Evolutionary conservation across 2,113 vertebrate genomes (phyloP), one percentile per base, ranked within the genome.

Genomic region (Irena cyanogastra): DNA sequence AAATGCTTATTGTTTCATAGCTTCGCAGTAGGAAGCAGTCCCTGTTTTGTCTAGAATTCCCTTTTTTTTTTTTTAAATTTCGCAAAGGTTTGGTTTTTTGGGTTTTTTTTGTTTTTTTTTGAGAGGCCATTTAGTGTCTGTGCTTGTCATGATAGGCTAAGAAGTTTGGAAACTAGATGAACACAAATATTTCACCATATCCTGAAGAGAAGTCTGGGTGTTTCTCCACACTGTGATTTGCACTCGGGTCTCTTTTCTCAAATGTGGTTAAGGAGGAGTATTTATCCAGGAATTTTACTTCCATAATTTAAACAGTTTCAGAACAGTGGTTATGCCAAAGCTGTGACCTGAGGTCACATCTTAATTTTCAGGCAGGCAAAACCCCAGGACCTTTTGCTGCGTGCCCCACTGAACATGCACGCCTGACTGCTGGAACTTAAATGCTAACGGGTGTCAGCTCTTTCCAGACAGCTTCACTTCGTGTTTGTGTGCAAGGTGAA

Each of bases 371-470:
- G 61, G 5, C 22, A 56, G 63, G 49, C 19, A 64, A 52, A 84
- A 64, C 9, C 41, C 28, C 16, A 5, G 39, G 41, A 79, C 44
- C 37, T 53, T 57, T 91, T 89, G 10, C 33, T 72, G 4, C 0
- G 1, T 88, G 16, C 26, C 27, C 27, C 30, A 11, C 30, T 47
- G 45, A 37, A 16, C 53, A 24, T n/a, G 4, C 1, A 1, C 1
- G 0, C 16, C 27, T 60, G 61, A 22, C 53, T 65, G 45, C n/a
- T 64, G 60, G 37, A 76, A 50, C 18, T 47, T 33, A 50, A 87
- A 50, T 39, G 50, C 9, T 77, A 21, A n/a, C 3, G 39, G 26
- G 27, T 10, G 47, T 76, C 44, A 68, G 30, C 49, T 56, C 47
- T 85, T 83, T 50, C 69, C 52, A 53, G 53, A 10, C 71, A 83